These are phyloP conservation scores for Hydrozoanthus tunicans DNA, from an alignment of 64 coral and sea anemone genomes.

Conservation along the genomic window DNA sequence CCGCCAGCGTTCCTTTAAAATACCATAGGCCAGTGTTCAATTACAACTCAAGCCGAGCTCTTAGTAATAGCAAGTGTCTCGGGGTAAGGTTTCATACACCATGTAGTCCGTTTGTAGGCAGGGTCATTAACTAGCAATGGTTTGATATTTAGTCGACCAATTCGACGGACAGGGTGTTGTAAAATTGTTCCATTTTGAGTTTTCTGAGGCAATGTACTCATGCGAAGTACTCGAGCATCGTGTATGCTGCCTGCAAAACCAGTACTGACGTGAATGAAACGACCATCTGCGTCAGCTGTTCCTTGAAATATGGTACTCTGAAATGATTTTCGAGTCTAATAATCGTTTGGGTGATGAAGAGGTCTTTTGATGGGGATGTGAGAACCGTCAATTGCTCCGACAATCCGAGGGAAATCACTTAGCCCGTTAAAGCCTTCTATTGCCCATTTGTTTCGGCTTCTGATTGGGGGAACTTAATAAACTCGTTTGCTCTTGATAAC, in stretches of 20 bases:
- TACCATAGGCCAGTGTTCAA: not conserved
- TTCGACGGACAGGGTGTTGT: not conserved
- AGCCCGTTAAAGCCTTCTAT: no score
- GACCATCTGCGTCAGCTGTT: not conserved
- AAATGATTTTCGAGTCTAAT: conserved; percentile 14
- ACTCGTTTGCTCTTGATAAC: not conserved
- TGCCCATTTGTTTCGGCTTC: no score
- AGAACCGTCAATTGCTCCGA: no score
- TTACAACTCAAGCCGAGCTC: not conserved
- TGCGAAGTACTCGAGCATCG: not conserved
- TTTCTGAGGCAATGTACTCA: conserved; percentile 1
- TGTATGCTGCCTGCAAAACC: conserved; percentile 7
- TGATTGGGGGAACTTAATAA: not conserved
- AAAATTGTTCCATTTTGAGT: not conserved
- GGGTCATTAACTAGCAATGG: not conserved
- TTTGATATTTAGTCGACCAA: not conserved
- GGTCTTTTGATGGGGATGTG: no score
- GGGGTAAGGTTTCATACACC: conserved; percentile 2
- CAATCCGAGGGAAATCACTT: no score
- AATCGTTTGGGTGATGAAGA: not conserved
- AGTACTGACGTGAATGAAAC: conserved; percentile 15
- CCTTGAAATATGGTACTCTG: not conserved
- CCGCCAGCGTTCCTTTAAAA: not conserved
- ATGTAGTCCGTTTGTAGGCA: conserved; percentile 4
- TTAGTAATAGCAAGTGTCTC: not conserved